Evolutionary conservation across 37 sponge, comb jelly and placozoan species (phyloP), one percentile per base, ranked within the genome.

Genomic region (Axinella damicornis): DNA sequence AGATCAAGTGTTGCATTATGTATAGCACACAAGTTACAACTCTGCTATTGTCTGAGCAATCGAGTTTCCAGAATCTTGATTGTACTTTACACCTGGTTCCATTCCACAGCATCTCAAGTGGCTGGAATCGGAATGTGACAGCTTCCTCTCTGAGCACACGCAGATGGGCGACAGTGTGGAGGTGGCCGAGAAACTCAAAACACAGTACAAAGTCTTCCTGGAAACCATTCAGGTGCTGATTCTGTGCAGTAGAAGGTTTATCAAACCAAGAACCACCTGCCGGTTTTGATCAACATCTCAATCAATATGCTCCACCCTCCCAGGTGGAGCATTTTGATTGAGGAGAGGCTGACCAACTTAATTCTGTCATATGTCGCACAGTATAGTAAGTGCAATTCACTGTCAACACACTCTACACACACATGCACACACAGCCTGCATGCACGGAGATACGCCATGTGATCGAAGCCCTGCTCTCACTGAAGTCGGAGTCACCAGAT

Each of bases 51-150:
- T n/a, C n/a, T n/a, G n/a, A n/a, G n/a, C n/a, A n/a, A n/a, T n/a
- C n/a, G n/a, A n/a, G n/a, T n/a, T n/a, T n/a, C n/a, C n/a, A n/a
- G n/a, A n/a, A n/a, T n/a, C n/a, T n/a, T n/a, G n/a, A n/a, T n/a
- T n/a, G n/a, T n/a, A n/a, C n/a, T n/a, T n/a, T n/a, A n/a, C n/a
- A n/a, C 46, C 46, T 46, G 46, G 46, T 46, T 46, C 46, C 46
- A 46, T 46, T 25, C 27, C n/a, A 61, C 63, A 83, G 84, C 78
- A 87, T 33, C 59, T 85, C 20, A 83, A 86, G 62, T 72, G 83
- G 83, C 67, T 91, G 63, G 92, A 86, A 52, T 32, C 64, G 27
- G 67, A 78, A 46, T 74, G 81, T 82, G 74, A 80, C 24, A 25
- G 25, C 31, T 91, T 86, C 71, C 76, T 86, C 30, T 13, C 41